A percentile compares a stretch with the other conserved stretches of the same genome.
Evolutionary conservation across 2,888 invertebrate genomes (phyloP).

Genomic region (Melieria picta): DNA sequence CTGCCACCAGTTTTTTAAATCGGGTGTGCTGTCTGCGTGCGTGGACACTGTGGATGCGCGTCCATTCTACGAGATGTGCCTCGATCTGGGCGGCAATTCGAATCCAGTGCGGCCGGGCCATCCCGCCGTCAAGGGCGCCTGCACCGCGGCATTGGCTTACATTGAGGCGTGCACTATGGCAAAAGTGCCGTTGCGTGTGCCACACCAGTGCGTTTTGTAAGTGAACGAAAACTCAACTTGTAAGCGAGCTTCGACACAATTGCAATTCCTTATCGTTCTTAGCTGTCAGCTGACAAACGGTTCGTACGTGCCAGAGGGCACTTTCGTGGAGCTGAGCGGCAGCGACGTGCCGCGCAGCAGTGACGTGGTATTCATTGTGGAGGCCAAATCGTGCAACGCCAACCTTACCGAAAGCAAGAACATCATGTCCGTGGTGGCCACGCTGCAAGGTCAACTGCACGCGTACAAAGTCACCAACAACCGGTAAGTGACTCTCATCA

Average conservation of each 20-base stretch:
- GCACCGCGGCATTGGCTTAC: slow-evolving; percentile 83
- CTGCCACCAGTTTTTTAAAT: slow-evolving; percentile 75
- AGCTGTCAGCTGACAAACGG: slow-evolving; percentile 79
- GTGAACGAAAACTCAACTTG: slow-evolving; percentile 53
- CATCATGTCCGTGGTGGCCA: slow-evolving; percentile 74
- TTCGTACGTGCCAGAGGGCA: slow-evolving; percentile 78
- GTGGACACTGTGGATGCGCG: slow-evolving; percentile 73
- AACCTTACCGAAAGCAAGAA: slow-evolving; percentile 74
- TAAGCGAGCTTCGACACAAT: neutral
- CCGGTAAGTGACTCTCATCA: slow-evolving; percentile 67
- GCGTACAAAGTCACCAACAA: slow-evolving; percentile 74
- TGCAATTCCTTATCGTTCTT: neutral
- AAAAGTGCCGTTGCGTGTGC: slow-evolving; percentile 81
- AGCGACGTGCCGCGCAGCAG: slow-evolving; percentile 73
- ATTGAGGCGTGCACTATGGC: slow-evolving; percentile 79
- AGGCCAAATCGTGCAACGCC: slow-evolving; percentile 85
- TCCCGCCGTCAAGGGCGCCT: slow-evolving; percentile 69
- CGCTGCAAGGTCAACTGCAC: slow-evolving; percentile 76
- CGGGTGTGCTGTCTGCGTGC: slow-evolving; percentile 77
- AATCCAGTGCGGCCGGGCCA: slow-evolving; percentile 54
- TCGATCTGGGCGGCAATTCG: slow-evolving; percentile 67
- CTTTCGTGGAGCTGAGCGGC: slow-evolving; percentile 74
- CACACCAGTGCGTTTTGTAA: slow-evolving; percentile 82
- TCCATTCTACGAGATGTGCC: slow-evolving; percentile 74
- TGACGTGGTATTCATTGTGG: slow-evolving; percentile 89